Base-by-base conservation (phyloP, 1,140 invertebrate species). In the Brachionus koreanus region DNA sequence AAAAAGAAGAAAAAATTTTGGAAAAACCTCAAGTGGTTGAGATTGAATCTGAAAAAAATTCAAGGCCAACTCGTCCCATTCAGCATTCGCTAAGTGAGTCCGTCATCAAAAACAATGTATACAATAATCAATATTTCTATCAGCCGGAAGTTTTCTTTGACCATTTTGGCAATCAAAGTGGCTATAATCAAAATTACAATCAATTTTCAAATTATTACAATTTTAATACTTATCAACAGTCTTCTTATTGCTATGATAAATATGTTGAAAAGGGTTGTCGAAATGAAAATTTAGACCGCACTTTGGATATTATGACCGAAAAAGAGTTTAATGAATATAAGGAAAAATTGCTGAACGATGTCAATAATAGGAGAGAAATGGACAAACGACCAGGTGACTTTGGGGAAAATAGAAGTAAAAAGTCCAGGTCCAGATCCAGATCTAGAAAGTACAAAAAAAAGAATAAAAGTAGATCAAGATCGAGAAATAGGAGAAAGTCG, bases 281-380 rank as follows among this genome's bases (percentile, higher is more conserved):
- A 4, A 33, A 33, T 65, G 63, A 39, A 16, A 39, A 19, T 69
- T 39, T 69, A 9, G 65, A 69, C 37, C 33, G 12, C 13, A 69
- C 65, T 37, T 69, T 69, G n/a, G 65, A 69, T 13, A 69, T 69
- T 4, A 69, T 69, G 65, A 69, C 65, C n/a, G 37, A 69, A 69
- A 69, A 69, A 69, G 65, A 69, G 16, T 69, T 69, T 16, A 69
- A 69, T 39, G 35, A 69, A 23, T 69, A 69, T 9, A 69, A 69
- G 35, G 65, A 69, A 69, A 69, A 69, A 69, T 39, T 69, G 29
- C 37, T 69, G 2, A 69, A 19, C 37, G 65, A 69, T 69, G 65
- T 69, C 2, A 69, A 69, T 69, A 69, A 42, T 39, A 0, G 65
- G 7, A n/a, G 37, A 9, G n/a, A 69, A 39, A 69, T 19, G 33